Conservation (phyloP, 2,113 vertebrate genomes). For the Forbesichthys papilliferus region DNA sequence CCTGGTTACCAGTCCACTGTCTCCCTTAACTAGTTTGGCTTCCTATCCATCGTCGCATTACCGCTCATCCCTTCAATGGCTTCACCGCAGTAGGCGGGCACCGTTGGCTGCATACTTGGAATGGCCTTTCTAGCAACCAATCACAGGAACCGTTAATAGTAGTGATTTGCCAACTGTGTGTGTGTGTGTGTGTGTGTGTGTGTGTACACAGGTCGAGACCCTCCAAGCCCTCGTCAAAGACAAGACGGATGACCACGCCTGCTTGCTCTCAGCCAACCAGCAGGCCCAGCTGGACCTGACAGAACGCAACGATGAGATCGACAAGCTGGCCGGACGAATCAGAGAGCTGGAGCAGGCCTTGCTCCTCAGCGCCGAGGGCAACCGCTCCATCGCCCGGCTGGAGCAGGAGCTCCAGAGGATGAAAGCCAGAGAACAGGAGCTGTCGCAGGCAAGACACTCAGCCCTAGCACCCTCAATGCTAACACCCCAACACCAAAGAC, state of each 20-base stretch:
- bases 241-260: slow-evolving; percentile 82
- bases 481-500: no score
- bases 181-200: neutral
- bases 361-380: slow-evolving; percentile 63
- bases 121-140: neutral
- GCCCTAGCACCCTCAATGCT: neutral
- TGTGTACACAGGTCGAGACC: slow-evolving; percentile 80
- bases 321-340: slow-evolving; percentile 78
- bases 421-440: slow-evolving; percentile 77
- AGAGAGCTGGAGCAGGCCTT: slow-evolving; percentile 80
- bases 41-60: slow-evolving; percentile 4
- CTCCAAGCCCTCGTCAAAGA: slow-evolving; percentile 85
- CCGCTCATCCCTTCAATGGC: slow-evolving; percentile 39
- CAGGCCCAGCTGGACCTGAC: slow-evolving; percentile 77
- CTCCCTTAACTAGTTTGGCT: slow-evolving; percentile 18
- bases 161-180: neutral
- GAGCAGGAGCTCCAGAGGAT: slow-evolving; percentile 84
- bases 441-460: slow-evolving; percentile 76
- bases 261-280: slow-evolving; percentile 81
- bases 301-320: slow-evolving; percentile 85
- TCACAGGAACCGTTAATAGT: no score
- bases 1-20: slow-evolving; percentile 15
- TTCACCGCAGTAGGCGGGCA: slow-evolving; percentile 23
- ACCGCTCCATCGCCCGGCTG: slow-evolving; percentile 65
- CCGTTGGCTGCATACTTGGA: slow-evolving; percentile 37